Evolutionary conservation across 2,797 vertebrate genomes (phyloP), one percentile per base, ranked within the genome.

Genomic region (Mycteria americana): DNA sequence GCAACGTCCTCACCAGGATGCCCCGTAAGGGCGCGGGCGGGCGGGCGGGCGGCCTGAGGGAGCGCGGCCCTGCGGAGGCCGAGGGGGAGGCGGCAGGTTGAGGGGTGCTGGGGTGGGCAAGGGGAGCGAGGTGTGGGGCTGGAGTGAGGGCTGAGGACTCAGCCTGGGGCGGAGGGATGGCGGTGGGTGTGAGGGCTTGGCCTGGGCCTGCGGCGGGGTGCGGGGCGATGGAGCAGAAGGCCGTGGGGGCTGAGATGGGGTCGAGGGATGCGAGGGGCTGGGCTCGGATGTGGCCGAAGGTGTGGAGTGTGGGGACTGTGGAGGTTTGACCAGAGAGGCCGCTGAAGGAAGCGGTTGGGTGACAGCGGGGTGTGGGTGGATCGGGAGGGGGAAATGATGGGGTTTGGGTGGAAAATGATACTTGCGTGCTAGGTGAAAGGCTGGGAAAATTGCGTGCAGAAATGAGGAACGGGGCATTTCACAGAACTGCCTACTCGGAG

Each of bases 1-100:
- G 99, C 74, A 99, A 99, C 83, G 99, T 99, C 90, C 98, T 99
- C 76, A 99, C 99, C 7, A 98, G 99, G 97, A 99, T 99, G 99
- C 94, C 98, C 56, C 54, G 99, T 99, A 98, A 98, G 98, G 98
- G 67, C 31, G 48, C 17, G n/a, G 43, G 37, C 48, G 30, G 39
- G 46, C 56, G 30, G 39, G 48, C 48, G 48, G 46, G 53, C 5
- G 37, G 74, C 15, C 56, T 27, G 59, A 51, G 70, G 64, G 79
- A 33, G 75, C 16, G 50, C n/a, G 81, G 75, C 60, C 50, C 39
- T 8, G 48, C 25, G 19, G 54, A 6, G 45, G 33, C 53, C 15
- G 56, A 13, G 43, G 35, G 45, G 18, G 31, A 13, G 35, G 60
- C n/a, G 59, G 50, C 23, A 8, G 57, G 37, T 2, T 14, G 60